These are phyloP conservation scores for Cheilinus undulatus DNA, from an alignment of 2,113 vertebrate genomes.

Conservation along the genomic window DNA sequence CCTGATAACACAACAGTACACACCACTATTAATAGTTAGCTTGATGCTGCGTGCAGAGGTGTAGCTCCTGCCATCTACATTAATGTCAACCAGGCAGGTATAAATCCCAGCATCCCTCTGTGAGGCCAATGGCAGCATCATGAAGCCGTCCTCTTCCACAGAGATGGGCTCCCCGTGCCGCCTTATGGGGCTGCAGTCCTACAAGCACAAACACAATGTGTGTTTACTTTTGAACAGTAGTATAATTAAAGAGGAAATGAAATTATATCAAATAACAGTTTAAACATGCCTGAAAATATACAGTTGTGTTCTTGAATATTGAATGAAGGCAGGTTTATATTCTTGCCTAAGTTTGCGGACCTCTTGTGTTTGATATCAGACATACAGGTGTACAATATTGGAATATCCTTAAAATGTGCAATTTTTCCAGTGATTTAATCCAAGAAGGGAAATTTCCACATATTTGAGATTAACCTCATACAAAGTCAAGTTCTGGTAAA, in stretches of 20 bases:
- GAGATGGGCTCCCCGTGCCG: background rate
- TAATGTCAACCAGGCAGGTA: constrained; percentile 75
- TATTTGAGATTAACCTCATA: too few species aligned
- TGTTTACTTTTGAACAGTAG: background rate
- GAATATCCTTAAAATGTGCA: too few species aligned
- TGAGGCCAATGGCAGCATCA: background rate
- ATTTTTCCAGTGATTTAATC: too few species aligned
- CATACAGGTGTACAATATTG: too few species aligned
- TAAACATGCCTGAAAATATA: too few species aligned
- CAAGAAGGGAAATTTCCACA: too few species aligned
- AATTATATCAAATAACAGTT: too few species aligned
- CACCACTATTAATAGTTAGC: constrained; percentile 27
- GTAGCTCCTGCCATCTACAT: constrained; percentile 48
- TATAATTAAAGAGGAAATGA: background rate
- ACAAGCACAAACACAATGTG: constrained; percentile 19
- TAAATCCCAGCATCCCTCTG: constrained; percentile 61
- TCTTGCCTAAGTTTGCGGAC: too few species aligned
- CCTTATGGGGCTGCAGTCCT: constrained; percentile 67
- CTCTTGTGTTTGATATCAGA: too few species aligned
- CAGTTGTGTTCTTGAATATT: too few species aligned
- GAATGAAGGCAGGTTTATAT: too few species aligned
- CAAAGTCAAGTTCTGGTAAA: too few species aligned
- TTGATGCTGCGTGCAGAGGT: constrained; percentile 62
- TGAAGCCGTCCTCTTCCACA: background rate
- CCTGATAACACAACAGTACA: background rate